These are phyloP conservation scores for Sarcophaga caerulescens DNA, from an alignment of 2,888 invertebrate genomes.

Conservation along the genomic window DNA sequence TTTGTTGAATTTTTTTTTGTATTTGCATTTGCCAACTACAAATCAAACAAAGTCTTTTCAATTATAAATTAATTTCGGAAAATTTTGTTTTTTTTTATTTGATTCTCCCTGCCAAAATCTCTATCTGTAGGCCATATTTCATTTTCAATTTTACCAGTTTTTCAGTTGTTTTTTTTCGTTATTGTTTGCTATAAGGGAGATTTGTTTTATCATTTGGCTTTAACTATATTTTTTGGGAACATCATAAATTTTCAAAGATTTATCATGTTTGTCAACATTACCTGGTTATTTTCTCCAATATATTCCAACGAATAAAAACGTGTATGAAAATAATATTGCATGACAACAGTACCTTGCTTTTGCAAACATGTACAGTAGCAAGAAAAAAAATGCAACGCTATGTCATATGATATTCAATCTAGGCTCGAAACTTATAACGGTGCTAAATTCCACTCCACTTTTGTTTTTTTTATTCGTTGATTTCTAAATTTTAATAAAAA, in stretches of 20 bases:
- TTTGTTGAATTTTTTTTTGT: not conserved
- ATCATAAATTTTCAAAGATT: constrained; percentile 47
- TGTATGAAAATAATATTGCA: constrained; percentile 27
- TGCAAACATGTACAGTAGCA: not conserved
- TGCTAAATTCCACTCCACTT: too few species aligned
- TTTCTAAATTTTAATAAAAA: too few species aligned
- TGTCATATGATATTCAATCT: too few species aligned
- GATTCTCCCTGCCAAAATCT: not conserved
- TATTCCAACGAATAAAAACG: not conserved
- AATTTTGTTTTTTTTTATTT: not conserved
- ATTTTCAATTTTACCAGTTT: not conserved
- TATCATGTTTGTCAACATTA: constrained; percentile 42
- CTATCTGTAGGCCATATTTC: not conserved
- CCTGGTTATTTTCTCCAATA: not conserved
- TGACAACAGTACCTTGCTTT: constrained; percentile 34
- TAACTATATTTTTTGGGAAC: constrained; percentile 16
- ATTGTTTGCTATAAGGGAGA: not conserved
- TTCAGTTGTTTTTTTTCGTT: not conserved
- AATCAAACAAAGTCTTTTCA: not conserved
- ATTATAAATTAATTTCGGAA: constrained; percentile 1
- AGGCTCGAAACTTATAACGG: too few species aligned
- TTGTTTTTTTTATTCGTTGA: too few species aligned
- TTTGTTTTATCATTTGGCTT: not conserved
- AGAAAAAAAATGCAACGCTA: too few species aligned
- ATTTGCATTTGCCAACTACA: not conserved